Conservation (phyloP, 2,888 invertebrate species). For the Volucella inflata region DNA sequence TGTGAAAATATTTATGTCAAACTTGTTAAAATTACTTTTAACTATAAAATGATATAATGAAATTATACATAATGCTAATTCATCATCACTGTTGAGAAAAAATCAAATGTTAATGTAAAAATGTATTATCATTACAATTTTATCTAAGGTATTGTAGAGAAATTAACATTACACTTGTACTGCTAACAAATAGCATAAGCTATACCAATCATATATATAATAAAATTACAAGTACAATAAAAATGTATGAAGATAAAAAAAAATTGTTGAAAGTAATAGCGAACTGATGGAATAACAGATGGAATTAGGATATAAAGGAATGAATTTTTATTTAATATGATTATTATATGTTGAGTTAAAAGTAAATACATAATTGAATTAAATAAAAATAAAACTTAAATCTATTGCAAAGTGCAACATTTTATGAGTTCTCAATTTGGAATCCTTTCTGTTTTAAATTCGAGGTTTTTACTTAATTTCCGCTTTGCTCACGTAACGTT, state of each 20-base stretch:
- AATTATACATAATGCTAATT: slow-evolving; percentile 36
- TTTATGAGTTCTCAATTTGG: too few relatives aligned
- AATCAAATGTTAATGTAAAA: slow-evolving; percentile 63
- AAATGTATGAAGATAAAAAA: slow-evolving; percentile 5
- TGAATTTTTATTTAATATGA: slow-evolving; percentile 51
- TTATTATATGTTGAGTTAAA: slow-evolving; percentile 54
- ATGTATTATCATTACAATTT: slow-evolving; percentile 49
- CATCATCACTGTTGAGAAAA: slow-evolving; percentile 55
- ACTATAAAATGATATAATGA: slow-evolving; percentile 1
- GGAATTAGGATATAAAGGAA: slow-evolving; percentile 36
- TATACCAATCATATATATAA: slow-evolving; percentile 30
- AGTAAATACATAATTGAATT: slow-evolving; percentile 27
- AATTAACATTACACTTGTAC: slow-evolving; percentile 42
- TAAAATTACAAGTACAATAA: slow-evolving; percentile 35
- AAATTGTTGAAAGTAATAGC: slow-evolving; percentile 11
- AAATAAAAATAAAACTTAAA: slow-evolving; percentile 48
- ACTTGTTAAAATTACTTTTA: slow-evolving; percentile 33
- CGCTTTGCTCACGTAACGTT: too few relatives aligned
- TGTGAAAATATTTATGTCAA: slow-evolving; percentile 36
- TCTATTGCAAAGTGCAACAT: slow-evolving; percentile 19
- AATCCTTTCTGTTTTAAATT: too few relatives aligned
- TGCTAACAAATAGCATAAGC: slow-evolving; percentile 28
- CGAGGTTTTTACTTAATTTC: too few relatives aligned
- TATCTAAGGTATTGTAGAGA: slow-evolving; percentile 37
- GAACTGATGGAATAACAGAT: slow-evolving; percentile 26